Evolutionary conservation across 2,888 invertebrate species (phyloP), one percentile per base, ranked within the genome.

Genomic region (Marasmarcha lunaedactyla): DNA sequence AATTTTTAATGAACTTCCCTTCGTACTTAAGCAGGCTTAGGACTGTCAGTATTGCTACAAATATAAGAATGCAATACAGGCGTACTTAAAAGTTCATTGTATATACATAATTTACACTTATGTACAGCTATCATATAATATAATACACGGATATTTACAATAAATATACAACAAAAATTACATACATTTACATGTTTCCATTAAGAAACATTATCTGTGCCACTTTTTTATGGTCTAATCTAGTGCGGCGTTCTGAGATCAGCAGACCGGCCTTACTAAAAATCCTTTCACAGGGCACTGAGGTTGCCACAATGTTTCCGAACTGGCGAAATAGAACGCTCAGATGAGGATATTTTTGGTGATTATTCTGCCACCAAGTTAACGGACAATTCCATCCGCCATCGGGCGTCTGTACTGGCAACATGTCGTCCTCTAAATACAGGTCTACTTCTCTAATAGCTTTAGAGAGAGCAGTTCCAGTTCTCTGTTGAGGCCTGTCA

Each of bases 221-320:
- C 1, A 49, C 44, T 38, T 49, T 47, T 9, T 25, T 2, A 14
- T 37, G 15, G 1, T 35, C 44, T 1, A 48, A 30, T 27, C 40
- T 38, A 1, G 45, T 44, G 1, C 49, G 42, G 7, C 49, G 43
- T 6, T 45, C 40, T 35, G 14, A 43, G 10, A 50, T 38, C 1
- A 30, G 45, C 4, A 43, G 26, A 0, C 51, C 48, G 0, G 47
- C 42, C 33, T 51, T 50, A 15, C 43, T 46, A 35, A 49, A 50
- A 7, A 52, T 41, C 6, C 49, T 38, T 37, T 50, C 48, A 25
- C 49, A 51, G 1, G 48, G 49, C n/a, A n/a, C n/a, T n/a, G n/a
- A n/a, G n/a, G n/a, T n/a, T n/a, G n/a, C n/a, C n/a, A n/a, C n/a
- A n/a, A n/a, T n/a, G n/a, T n/a, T 1, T 36, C 41, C 10, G 38